Base-by-base conservation (phyloP, 2,888 invertebrate genomes). In the Mythimna albipuncta region DNA sequence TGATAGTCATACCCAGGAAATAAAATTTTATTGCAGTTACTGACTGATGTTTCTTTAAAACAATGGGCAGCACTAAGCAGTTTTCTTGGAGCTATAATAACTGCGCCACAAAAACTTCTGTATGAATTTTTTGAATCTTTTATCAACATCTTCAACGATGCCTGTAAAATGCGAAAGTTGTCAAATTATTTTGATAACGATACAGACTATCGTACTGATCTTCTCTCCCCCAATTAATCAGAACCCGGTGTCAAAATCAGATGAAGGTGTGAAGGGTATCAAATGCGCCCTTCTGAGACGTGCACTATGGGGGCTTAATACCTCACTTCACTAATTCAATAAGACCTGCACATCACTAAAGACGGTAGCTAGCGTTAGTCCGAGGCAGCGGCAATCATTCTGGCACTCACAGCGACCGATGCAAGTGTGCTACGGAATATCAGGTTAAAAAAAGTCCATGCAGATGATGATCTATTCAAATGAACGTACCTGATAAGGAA, bases 401-500 rank as follows among this genome's bases (percentile, higher is more conserved):
- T 5, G 13, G 44, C 44, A 44, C 44, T 44, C 13, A 2, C 13
- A 44, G 13, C 13, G 1, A 47, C 16, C 47, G 6, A 47, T 16
- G 47, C 16, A 47, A 47, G 47, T 47, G 47, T 47, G 47, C 16
- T 47, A 47, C 13, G 5, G 44, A 47, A 47, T 13, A 47, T 47
- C 44, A 13, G 13, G 13, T 16, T 47, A 47, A 19, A 47, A 47
- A 47, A 47, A 16, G 16, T 47, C 16, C 13, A 47, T 19, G 13
- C 47, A 19, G 47, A 47, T 16, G 47, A 47, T 47, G 38, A 44
- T 44, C 13, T 19, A 32, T 21, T n/a, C 13, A 21, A 57, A 13
- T 63, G 13, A 65, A 19, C 11, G 1, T 69, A 81, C 82, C 75
- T 83, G 83, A 55, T 83, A 83, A 19, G 83, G 83, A n/a, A 77